Base-by-base conservation (phyloP, 2,888 invertebrate genomes). In the Acleris cristana region DNA sequence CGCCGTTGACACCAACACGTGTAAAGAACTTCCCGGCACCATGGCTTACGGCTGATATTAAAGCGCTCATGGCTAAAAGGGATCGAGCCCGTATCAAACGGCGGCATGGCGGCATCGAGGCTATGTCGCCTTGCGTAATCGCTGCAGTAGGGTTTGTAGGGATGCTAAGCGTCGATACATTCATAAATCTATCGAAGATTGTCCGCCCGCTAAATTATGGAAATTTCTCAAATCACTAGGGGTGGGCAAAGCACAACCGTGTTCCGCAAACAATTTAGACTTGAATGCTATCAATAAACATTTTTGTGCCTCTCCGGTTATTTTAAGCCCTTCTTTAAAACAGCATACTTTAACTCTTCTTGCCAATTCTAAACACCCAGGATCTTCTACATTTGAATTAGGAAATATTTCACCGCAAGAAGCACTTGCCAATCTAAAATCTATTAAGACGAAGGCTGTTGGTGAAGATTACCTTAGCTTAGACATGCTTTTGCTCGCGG, bases 141-240 rank as follows among this genome's bases (percentile, higher is more conserved):
- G 18, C n/a, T 69, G 60, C 26, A 64, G 64, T n/a, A 59, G 62
- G 6, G 54, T 59, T 30, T 54, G 65, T n/a, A 54, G 69, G 40
- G 52, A 52, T 16, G 63, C 62, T 1, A 62, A 49, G n/a, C 62
- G 69, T n/a, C 58, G 62, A 6, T 67, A 66, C 12, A 44, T 66
- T n/a, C 44, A 26, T 44, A 54, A 66, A 0, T 64, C 54, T 14
- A 51, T 70, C 10, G 56, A 56, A 4, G 26, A 49, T 12, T 60
- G 59, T 21, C 64, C 70, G 16, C 49, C 61, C 1, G 40, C 66
- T 6, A 56, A 66, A 30, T 58, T 64, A 10, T 67, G 66, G 66
- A 61, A 57, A 19, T 70, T 70, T 44, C 54, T 67, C 0, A 58
- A 61, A 10, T 58, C 66, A 8, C 14, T 64, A 3, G 63, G 67